Conservation (phyloP, 2,113 vertebrate genomes). For the Neopipo cinnamomea region DNA sequence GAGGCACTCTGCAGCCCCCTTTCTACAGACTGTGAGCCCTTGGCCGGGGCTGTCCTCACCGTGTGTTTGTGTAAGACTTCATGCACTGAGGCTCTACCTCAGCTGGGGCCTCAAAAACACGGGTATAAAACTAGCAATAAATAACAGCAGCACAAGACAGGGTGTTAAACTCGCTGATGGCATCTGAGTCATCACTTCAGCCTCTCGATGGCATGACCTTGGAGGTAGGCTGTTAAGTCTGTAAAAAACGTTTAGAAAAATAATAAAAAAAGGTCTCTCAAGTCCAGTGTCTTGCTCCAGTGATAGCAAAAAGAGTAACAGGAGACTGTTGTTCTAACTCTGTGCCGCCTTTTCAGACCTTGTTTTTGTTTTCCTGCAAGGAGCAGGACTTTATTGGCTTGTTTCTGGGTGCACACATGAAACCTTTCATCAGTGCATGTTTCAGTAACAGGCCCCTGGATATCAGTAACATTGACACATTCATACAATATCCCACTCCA, state of each 20-base stretch:
- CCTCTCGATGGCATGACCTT: conserved; percentile 38
- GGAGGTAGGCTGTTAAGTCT: conserved; percentile 4
- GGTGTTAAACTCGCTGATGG: conserved; percentile 34
- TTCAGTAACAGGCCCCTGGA: conserved; percentile 5
- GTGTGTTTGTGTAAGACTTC: not conserved
- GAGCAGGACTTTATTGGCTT: conserved; percentile 20
- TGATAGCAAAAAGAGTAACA: conserved; percentile 36
- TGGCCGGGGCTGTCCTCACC: not conserved
- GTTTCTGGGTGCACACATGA: conserved; percentile 11
- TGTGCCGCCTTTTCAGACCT: not conserved
- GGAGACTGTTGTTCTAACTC: conserved; percentile 35
- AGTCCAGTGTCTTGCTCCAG: conserved; percentile 40
- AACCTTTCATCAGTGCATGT: conserved; percentile 38
- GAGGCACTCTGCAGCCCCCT: not conserved
- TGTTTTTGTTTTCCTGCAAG: conserved; percentile 57
- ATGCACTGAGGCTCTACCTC: not conserved
- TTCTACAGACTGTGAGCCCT: not conserved
- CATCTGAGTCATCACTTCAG: conserved; percentile 56
- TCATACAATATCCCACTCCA: conserved; percentile 34
- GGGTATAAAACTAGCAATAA: conserved; percentile 28
- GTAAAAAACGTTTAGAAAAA: conserved; percentile 42
- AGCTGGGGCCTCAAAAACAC: not conserved
- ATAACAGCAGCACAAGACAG: conserved; percentile 9
- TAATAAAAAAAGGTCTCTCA: conserved; percentile 4
- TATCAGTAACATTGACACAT: conserved; percentile 64